A percentile compares a stretch with the other conserved stretches of the same genome.
These are phyloP conservation scores for Artibeus jamaicensis DNA, from an alignment of 2,797 vertebrate species.

Conservation along the genomic window DNA sequence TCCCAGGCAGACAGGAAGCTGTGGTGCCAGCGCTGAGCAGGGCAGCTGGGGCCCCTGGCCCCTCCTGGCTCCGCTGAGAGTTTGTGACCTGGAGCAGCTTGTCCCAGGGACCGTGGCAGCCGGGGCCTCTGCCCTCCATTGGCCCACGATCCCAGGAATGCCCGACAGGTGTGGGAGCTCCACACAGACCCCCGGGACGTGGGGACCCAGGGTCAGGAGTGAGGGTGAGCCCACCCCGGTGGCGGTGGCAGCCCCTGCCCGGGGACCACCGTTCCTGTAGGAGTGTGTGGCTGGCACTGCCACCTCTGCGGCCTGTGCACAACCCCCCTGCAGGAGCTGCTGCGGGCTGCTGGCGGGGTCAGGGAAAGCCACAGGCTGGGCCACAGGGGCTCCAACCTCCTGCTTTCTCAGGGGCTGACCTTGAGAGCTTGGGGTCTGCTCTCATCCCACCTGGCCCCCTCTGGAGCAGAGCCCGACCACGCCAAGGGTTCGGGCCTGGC, in stretches of 20 bases:
- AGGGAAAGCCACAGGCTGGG: accelerated
- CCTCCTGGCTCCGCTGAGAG: accelerated
- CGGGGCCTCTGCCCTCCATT: accelerated
- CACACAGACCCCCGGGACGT: accelerated
- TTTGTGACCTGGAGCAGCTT: not conserved
- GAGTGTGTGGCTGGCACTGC: accelerated
- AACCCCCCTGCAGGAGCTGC: accelerated
- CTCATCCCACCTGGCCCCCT: not conserved
- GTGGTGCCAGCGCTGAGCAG: too few species aligned
- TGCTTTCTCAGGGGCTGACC: not conserved
- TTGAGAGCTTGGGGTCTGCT: not conserved
- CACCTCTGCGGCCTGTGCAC: accelerated
- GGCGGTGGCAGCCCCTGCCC: not conserved
- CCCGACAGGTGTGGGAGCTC: not conserved
- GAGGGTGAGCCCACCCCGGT: accelerated
- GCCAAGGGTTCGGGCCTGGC: not conserved
- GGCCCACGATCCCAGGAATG: not conserved
- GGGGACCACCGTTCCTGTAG: too few species aligned
- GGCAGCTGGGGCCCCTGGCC: too few species aligned
- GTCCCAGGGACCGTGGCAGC: not conserved
- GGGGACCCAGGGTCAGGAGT: too few species aligned
- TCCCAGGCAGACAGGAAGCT: too few species aligned
- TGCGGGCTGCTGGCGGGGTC: not conserved
- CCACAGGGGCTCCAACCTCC: not conserved
- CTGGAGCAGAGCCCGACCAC: not conserved